Conservation (phyloP, 2,797 vertebrate species). For the Phyllotis vaccarum region DNA sequence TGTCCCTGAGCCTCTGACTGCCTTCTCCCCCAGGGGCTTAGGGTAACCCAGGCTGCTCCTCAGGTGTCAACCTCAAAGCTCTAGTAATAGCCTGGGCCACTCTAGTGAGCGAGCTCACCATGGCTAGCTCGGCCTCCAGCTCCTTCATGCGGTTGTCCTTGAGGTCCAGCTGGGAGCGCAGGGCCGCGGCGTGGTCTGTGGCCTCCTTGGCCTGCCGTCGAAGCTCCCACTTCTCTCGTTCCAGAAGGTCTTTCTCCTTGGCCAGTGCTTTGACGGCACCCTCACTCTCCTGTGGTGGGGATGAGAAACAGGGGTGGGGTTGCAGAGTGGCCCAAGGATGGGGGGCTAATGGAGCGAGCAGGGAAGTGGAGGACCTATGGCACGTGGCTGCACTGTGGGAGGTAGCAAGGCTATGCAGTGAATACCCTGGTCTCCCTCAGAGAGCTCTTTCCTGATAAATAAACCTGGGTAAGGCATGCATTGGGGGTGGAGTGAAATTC, state of each 20-base stretch:
- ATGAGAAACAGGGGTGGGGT: neutral
- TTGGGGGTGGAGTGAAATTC: accelerated
- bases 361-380: no score
- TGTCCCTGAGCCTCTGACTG: neutral
- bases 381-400: neutral
- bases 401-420: neutral
- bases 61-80: neutral
- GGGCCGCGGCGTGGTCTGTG: slow-evolving; percentile 93
- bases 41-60: neutral
- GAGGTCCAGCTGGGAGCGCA: slow-evolving; percentile 97
- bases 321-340: accelerated
- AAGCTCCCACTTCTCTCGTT: slow-evolving; percentile 98
- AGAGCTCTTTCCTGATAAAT: accelerated
- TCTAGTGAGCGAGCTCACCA: slow-evolving; percentile 90
- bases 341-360: neutral
- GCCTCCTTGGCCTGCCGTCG: slow-evolving; percentile 97
- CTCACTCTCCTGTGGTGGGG: slow-evolving; percentile 93
- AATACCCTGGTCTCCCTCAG: neutral
- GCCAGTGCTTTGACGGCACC: slow-evolving; percentile 96
- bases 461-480: neutral
- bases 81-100: neutral
- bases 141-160: slow-evolving; percentile 99
- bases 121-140: slow-evolving; percentile 97
- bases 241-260: slow-evolving; percentile 97
- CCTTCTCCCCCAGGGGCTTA: neutral